Base-by-base conservation (phyloP, 2,888 invertebrate genomes). In the Perithous albicinctus region DNA sequence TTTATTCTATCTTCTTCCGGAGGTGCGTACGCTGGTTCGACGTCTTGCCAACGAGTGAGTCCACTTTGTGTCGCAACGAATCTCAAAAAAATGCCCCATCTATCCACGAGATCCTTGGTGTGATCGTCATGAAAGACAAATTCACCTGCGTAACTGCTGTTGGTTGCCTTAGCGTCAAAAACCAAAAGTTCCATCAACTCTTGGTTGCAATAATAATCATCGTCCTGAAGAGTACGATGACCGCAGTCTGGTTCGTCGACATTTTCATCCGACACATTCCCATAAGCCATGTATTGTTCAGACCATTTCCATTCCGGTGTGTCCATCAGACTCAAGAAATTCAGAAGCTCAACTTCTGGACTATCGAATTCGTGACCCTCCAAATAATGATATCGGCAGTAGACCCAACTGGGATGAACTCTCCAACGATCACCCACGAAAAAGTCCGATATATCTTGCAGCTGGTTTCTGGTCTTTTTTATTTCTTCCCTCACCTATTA, bases 11-110 rank as follows among this genome's bases (percentile, higher is more conserved):
- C 83, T 0, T 81, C 78, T 0, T 79, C 75, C 2, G 82, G 75
- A 2, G 86, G 76, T n/a, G 84, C 43, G n/a, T 77, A 61, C 2
- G 84, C 80, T 1, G 72, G 63, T n/a, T 85, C 83, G 15, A 92
- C 51, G 54, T 87, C 64, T 91, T 97, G 96, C 97, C 98, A 98
- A 70, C 98, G 94, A 0, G 98, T 97, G 0, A 98, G 93, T 0
- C 98, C 98, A 89, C 97, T 97, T 92, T 98, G 96, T 0, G 98
- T 98, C 0, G 97, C 96, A 26, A 98, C 96, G 91, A 97, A 98
- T 56, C 97, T 94, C 18, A 97, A 93, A 51, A 95, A 96, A 2
- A 96, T 96, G 84, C 96, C 96, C 88, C 97, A 97, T 54, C 93
- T 93, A 70, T 94, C 92, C 2, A 96, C 95, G 12, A 97, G 89